Base-by-base conservation (phyloP, 2,113 vertebrate genomes). In the Syngnathus scovelli region DNA sequence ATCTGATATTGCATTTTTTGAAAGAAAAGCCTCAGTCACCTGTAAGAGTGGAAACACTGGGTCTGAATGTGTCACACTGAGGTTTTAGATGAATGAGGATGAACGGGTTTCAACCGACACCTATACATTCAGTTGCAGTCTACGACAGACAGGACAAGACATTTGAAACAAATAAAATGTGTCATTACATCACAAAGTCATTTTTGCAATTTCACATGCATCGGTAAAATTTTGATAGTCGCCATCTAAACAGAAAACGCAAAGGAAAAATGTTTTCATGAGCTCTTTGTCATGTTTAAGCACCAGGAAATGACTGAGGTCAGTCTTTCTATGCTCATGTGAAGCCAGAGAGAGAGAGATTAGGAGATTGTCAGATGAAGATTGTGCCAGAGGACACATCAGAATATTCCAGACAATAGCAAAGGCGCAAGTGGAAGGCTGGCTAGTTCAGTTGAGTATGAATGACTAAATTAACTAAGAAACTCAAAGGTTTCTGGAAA, bases 1-100 rank as follows among this genome's bases (percentile, higher is more conserved):
- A 74, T 81, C 81, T 74, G 81, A 83, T 82, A 65, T 78, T 81
- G 64, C 56, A 60, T 8, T 65, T 55, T 83, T 78, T 84, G 73
- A 85, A 85, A 87, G 46, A 38, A 66, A 72, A 84, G 66, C 65
- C 61, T 0, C 33, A 66, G 76, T 71, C 66, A 60, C 56, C 12
- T 12, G 66, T 61, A 19, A 59, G 62, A 37, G 67, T 80, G 77
- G 84, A 80, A 82, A 80, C 41, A 21, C 77, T 39, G 43, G 33
- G 74, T 36, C n/a, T 27, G 63, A 70, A 67, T 75, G 70, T 56
- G 60, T 70, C 74, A 70, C 69, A 44, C 27, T 3, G 21, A 64
- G 46, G 1, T 48, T 72, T 55, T 61, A 64, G 8, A 13, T 37
- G 67, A 66, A 61, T 18, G 13, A 55, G 41, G 58, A 74, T 7